Evolutionary conservation across 1,140 invertebrate genomes (phyloP), one percentile per base, ranked within the genome.

Genomic region (Antheraea mylitta): DNA sequence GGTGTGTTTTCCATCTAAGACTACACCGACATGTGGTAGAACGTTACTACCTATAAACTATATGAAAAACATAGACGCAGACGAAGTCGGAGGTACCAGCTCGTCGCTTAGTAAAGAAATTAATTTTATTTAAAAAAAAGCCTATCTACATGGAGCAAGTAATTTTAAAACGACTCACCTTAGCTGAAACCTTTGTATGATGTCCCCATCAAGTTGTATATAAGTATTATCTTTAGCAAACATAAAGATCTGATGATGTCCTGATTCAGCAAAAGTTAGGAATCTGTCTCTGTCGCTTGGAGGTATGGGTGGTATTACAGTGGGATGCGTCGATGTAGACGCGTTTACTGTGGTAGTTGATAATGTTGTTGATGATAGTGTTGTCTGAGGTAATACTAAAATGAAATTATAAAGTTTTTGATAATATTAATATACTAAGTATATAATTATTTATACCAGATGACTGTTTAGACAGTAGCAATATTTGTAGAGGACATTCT

Each of bases 201-300:
- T 95, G 78, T 96, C 95, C 9, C 96, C 96, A 84, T 97, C 96
- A 16, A 98, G 93, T 84, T 98, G 97, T 82, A 98, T 97, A 83
- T 96, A 98, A 3, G 96, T 97, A 78, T 97, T 97, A 68, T 96
- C 96, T 83, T 97, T 95, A 8, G 96, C 96, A 86, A 97, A 97
- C 95, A 97, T 97, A 84, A 98, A 98, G 16, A 96, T 96, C 76
- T 94, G 94, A 70, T 96, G 94, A 77, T 95, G 93, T 2, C 96
- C 96, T 18, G 96, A 96, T 85, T 97, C 96, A 75, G 95, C 95
- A 83, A 97, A 97, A 0, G 96, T 97, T 19, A 97, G 89, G 83
- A 96, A 95, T 77, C 95, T 92, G 16, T 96, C 96, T 76, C 96
- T 91, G 76, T 96, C 93, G 69, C 96, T 94, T 38, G 94, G 94